phyloP scores from a whole-genome alignment of 2,113 vertebrate species.

The Phrynocephalus versicolor region DNA sequence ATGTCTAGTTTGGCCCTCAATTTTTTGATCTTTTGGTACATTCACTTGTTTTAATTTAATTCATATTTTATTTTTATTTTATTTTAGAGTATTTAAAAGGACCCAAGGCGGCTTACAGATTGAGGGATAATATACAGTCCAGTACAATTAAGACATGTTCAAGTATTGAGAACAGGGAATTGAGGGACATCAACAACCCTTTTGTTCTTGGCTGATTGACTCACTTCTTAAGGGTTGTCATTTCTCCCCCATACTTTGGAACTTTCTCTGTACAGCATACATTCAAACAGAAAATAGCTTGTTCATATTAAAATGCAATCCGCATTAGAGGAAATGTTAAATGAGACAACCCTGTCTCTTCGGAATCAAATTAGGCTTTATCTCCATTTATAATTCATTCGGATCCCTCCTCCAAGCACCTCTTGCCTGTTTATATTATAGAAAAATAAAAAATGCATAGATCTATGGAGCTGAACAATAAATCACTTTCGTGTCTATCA shows the following conservation, averaged over 20 bases:
- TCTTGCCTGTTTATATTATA: slow-evolving; percentile 66
- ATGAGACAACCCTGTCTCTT: slow-evolving; percentile 47
- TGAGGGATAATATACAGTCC: too few relatives aligned
- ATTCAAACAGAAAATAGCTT: slow-evolving; percentile 16
- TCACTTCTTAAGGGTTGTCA: rapidly evolving
- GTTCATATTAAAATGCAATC: slow-evolving; percentile 30
- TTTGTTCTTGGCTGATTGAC: not conserved
- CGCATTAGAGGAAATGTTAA: slow-evolving; percentile 16
- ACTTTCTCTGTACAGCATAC: not conserved
- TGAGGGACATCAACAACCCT: too few relatives aligned
- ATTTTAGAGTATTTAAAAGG: too few relatives aligned
- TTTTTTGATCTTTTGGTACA: not conserved
- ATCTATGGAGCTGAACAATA: slow-evolving; percentile 57
- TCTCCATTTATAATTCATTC: slow-evolving; percentile 73
- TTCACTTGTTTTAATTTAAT: not conserved
- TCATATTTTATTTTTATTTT: not conserved
- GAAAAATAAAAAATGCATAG: slow-evolving; percentile 64
- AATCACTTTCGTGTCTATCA: slow-evolving; percentile 66
- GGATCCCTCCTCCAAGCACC: slow-evolving; percentile 55
- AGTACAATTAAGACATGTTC: too few relatives aligned
- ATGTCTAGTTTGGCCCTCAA: not conserved
- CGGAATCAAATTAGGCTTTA: slow-evolving; percentile 61
- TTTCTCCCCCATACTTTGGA: not conserved
- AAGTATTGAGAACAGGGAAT: too few relatives aligned
- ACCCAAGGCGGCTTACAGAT: too few relatives aligned